Conservation (phyloP, 2,113 vertebrate species). For the Zapornia atra region DNA sequence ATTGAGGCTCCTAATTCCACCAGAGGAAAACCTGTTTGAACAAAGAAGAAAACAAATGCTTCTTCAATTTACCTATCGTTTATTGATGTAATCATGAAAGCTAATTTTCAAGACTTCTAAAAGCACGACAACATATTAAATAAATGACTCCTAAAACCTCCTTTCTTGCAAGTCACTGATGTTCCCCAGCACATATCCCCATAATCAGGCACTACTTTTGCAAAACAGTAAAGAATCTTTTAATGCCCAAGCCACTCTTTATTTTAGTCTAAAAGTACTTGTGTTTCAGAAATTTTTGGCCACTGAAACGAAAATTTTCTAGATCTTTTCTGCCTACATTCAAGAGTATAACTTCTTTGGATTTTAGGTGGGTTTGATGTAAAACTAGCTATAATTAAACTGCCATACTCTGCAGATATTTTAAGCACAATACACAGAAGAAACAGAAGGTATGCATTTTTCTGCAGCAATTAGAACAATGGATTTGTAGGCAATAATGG, state of each 20-base stretch:
- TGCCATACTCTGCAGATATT: background rate
- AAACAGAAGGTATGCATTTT: conserved; percentile 4
- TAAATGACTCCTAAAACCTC: background rate
- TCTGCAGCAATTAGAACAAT: background rate
- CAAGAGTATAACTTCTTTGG: background rate
- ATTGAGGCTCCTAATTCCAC: background rate
- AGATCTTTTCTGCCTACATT: background rate
- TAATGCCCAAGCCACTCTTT: background rate
- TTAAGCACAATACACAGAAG: background rate
- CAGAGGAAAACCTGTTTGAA: background rate
- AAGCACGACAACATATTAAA: background rate
- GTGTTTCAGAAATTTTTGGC: background rate
- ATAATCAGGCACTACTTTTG: background rate
- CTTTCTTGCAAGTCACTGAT: background rate
- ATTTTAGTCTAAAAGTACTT: background rate
- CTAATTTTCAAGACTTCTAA: background rate
- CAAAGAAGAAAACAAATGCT: background rate
- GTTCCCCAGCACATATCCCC: background rate
- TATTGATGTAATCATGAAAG: background rate
- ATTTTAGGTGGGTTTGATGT: background rate
- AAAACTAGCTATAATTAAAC: background rate
- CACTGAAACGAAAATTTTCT: background rate
- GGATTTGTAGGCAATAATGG: background rate
- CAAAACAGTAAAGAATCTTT: background rate
- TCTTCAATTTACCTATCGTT: background rate